Conservation (phyloP, 1,140 invertebrate genomes). For the Cyrtorhinus lividipennis region DNA sequence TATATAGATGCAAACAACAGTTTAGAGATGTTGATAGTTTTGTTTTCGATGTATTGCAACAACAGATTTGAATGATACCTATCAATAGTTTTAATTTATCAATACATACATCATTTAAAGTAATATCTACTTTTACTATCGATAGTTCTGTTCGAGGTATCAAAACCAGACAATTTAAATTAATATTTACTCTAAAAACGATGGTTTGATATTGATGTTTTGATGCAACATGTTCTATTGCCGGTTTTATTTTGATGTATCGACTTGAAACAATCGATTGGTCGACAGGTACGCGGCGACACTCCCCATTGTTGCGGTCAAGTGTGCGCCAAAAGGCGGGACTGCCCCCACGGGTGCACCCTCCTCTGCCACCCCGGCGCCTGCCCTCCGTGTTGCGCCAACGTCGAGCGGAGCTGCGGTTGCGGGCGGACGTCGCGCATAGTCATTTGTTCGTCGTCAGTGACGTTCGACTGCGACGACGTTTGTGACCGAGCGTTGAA, state of each 20-base stretch:
- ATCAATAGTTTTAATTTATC: background rate
- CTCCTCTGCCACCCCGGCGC: slow-evolving; percentile 83
- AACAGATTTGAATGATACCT: no score
- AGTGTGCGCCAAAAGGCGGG: slow-evolving; percentile 50
- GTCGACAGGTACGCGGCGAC: slow-evolving; percentile 45
- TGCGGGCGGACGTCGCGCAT: slow-evolving; percentile 53
- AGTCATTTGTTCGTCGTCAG: slow-evolving; percentile 52
- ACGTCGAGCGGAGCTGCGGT: slow-evolving; percentile 45
- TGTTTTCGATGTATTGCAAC: no score
- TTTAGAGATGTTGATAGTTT: no score
- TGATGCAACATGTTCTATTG: no score
- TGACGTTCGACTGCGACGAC: slow-evolving; percentile 52
- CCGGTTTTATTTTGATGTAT: background rate
- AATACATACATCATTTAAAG: no score
- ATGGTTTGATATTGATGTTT: no score
- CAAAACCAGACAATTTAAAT: no score
- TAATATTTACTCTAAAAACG: no score
- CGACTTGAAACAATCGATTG: no score
- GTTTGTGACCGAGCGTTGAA: slow-evolving; percentile 53
- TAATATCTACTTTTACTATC: no score
- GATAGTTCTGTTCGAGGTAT: no score
- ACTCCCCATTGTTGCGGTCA: slow-evolving; percentile 82
- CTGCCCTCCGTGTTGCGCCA: slow-evolving; percentile 47
- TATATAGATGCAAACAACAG: no score
- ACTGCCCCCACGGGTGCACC: slow-evolving; percentile 71